Evolutionary conservation across 1,140 invertebrate genomes (phyloP), one percentile per base, ranked within the genome.

Genomic region (Tyrophagus putrescentiae): DNA sequence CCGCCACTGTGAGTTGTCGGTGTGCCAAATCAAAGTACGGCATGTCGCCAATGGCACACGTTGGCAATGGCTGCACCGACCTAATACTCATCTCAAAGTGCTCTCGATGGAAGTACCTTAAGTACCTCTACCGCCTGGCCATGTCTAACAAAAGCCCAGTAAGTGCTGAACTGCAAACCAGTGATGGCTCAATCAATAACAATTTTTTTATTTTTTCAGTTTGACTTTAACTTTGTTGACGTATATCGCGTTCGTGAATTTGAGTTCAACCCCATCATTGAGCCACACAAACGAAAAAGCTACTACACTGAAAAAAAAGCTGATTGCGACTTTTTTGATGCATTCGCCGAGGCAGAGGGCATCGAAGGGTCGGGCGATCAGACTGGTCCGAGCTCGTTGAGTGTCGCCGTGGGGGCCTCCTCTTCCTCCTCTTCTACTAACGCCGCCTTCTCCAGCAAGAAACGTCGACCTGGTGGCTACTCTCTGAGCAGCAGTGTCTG

Each of bases 11-110:
- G n/a, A 81, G 80, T n/a, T 87, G 85, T 70, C 78, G 82, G 0
- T 87, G 84, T 69, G 73, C 74, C 9, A 77, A 82, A 56, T 81
- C 80, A 67, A 84, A 84, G 1, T 78, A 82, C 66, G 86, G 86
- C 60, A 80, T 87, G 64, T 83, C 83, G 56, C 83, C 85, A 0
- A 80, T 79, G 60, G 82, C 83, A 72, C 86, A 90, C 70, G 72
- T 88, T 6, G 85, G 84, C 1, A 84, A 89, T 71, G 87, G 87
- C 18, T 84, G 80, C 68, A 73, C 84, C 44, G 84, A 90, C 70
- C 72, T 90, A 56, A 81, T 89, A 63, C 65, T 90, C 27, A 80
- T 89, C 23, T 77, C 77, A 41, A 80, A 85, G 65, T 84, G 84
- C 18, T 82, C 82, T 4, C 65, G 86, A 42, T 64, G 84, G 13